Percentiles rank a stretch among this genome's conserved stretches.
Evolutionary conservation across 2,797 vertebrate genomes (phyloP).

Genomic region (Sitta carolinensis): DNA sequence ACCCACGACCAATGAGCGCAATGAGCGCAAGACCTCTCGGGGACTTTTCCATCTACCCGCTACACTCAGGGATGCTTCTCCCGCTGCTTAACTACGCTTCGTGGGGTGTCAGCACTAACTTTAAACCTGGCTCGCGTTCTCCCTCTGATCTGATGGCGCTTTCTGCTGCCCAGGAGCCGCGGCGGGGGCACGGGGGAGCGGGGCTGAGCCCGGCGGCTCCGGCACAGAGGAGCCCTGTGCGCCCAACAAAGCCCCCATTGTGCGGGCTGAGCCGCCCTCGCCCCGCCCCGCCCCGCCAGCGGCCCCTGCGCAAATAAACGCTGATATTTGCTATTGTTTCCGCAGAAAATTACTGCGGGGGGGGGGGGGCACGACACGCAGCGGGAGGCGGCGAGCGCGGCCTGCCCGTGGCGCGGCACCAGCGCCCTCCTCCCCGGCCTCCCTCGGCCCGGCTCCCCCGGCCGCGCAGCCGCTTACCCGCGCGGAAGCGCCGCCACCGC

Average conservation of each 20-base stretch:
- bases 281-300: background rate
- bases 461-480: background rate
- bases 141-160: accelerated
- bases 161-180: background rate
- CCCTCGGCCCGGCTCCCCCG: background rate
- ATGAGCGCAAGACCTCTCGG: background rate
- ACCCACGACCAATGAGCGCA: background rate
- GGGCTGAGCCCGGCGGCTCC: background rate
- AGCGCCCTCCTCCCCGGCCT: background rate
- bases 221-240: slow-evolving; percentile 1
- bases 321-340: slow-evolving; percentile 17
- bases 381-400: background rate
- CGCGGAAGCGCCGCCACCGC: background rate
- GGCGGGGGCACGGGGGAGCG: background rate
- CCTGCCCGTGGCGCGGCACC: background rate
- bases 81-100: background rate
- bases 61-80: background rate
- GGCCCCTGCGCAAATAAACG: slow-evolving; percentile 9
- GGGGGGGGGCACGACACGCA: too few relatives aligned
- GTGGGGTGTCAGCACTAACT: background rate
- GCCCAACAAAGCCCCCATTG: slow-evolving; percentile 36
- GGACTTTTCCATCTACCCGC: background rate
- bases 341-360: background rate
- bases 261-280: background rate
- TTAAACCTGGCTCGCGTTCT: background rate